phyloP scores from a whole-genome alignment of 2,797 vertebrate genomes.

The Pyrocephalus nanus region DNA sequence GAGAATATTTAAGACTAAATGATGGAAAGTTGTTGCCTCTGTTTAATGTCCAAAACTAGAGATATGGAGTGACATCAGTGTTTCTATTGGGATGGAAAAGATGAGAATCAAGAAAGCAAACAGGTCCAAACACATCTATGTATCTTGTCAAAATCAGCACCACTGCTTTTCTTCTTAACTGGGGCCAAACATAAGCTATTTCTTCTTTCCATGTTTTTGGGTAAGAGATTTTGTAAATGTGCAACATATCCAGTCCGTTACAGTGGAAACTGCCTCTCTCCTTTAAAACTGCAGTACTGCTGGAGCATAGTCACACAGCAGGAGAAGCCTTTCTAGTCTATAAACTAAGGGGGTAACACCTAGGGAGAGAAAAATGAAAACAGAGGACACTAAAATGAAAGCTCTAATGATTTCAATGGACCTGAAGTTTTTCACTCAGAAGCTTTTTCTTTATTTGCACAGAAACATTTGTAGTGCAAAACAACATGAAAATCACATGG shows the following conservation, averaged over 20 bases:
- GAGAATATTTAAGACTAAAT: background rate
- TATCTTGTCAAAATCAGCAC: background rate
- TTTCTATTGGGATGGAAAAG: background rate
- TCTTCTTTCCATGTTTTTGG: background rate
- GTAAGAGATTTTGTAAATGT: background rate
- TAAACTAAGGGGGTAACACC: background rate
- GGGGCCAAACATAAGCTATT: background rate
- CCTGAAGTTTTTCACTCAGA: background rate
- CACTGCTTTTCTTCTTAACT: background rate
- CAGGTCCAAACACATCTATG: background rate
- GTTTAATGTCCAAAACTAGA: background rate
- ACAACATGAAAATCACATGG: background rate
- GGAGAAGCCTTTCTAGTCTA: background rate
- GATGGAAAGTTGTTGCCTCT: background rate
- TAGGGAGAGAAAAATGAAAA: background rate
- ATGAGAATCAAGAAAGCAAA: background rate
- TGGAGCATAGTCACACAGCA: background rate
- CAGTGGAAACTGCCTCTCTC: fast-evolving
- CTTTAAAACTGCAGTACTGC: background rate
- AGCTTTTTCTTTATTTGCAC: background rate
- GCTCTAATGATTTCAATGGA: background rate
- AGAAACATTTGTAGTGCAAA: background rate
- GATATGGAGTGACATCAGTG: fast-evolving
- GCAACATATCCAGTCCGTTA: fast-evolving
- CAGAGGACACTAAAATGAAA: background rate